These are phyloP conservation scores for Astropecten irregularis DNA, from an alignment of 53 echinoderm and acorn worm species.

Conservation along the genomic window DNA sequence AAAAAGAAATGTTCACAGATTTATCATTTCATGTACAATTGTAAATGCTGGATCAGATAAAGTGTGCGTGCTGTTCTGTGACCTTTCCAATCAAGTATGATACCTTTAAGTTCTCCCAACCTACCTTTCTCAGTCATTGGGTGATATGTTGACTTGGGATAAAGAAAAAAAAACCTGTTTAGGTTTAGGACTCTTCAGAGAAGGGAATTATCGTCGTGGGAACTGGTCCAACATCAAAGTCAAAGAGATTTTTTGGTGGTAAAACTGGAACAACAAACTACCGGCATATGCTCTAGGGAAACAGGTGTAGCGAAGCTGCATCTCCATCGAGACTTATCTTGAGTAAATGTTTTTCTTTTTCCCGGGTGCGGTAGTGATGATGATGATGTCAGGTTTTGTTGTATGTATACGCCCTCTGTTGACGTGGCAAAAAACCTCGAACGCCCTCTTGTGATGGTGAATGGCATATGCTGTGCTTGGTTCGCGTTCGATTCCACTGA, in stretches of 20 bases:
- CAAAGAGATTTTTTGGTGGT: not conserved
- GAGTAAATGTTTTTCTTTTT: conserved; percentile 24
- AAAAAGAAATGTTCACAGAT: too few relatives aligned
- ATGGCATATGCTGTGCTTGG: too few relatives aligned
- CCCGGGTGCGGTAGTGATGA: not conserved
- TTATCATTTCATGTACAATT: too few relatives aligned
- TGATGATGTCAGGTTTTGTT: not conserved
- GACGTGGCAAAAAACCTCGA: not conserved
- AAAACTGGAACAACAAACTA: conserved; percentile 43
- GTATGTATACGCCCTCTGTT: not conserved
- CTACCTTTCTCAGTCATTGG: too few relatives aligned
- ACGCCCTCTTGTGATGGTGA: conserved; percentile 2
- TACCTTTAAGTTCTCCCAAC: too few relatives aligned
- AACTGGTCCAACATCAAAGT: conserved; percentile 32
- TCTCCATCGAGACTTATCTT: not conserved
- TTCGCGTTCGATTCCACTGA: too few relatives aligned
- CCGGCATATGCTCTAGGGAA: not conserved
- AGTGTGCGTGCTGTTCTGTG: too few relatives aligned
- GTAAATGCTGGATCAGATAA: too few relatives aligned
- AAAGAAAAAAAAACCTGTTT: not conserved
- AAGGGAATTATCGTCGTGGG: conserved; percentile 18
- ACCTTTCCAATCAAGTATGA: too few relatives aligned
- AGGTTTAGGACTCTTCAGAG: not conserved
- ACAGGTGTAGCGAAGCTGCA: conserved; percentile 48
- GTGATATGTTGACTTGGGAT: too few relatives aligned